Evolutionary conservation across 2,113 vertebrate genomes (phyloP), one percentile per base, ranked within the genome.

Genomic region (Spea bombifrons): DNA sequence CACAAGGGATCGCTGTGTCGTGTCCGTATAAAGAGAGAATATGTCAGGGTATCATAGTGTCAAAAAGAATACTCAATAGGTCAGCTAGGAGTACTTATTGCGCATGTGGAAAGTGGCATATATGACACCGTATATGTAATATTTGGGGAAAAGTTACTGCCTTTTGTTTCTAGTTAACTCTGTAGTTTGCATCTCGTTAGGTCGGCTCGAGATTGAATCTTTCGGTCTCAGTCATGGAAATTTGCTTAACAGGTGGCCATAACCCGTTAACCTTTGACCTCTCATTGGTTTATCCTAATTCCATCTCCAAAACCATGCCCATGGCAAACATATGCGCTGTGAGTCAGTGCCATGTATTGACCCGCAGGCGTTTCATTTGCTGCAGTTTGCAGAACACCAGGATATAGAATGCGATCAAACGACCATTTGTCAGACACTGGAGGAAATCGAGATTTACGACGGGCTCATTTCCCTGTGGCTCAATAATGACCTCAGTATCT

Each of bases 181-280:
- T 30, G 30, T 30, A 30, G 30, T 30, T 30, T 30, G 30, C 30
- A 2, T 30, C 30, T 30, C 30, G 30, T 30, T 30, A 30, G 30
- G 30, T 30, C 30, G 30, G 30, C 30, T 30, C 30, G 30, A 30
- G 30, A 30, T 30, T 30, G 30, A 30, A 30, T 30, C 30, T 49
- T 68, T 75, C 79, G 8, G 6, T 59, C 55, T 3, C 45, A 44
- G 10, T 15, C 50, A 50, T 43, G 9, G 7, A 52, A 30, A 16
- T 44, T n/a, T 63, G 15, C 45, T 78, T 63, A 55, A 65, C 65
- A 68, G 75, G 43, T 76, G 49, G 65, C 47, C 50, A 8, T 55
- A 46, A 57, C 8, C n/a, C 6, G 43, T 66, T 66, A 66, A 72
- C 76, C 5, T 78, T 66, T 78, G 49, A 52, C 76, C 76, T 78